Percentiles rank a stretch among this genome's conserved stretches.
phyloP scores from a whole-genome alignment of 1,140 invertebrate genomes.

The Aleiodes sp. region DNA sequence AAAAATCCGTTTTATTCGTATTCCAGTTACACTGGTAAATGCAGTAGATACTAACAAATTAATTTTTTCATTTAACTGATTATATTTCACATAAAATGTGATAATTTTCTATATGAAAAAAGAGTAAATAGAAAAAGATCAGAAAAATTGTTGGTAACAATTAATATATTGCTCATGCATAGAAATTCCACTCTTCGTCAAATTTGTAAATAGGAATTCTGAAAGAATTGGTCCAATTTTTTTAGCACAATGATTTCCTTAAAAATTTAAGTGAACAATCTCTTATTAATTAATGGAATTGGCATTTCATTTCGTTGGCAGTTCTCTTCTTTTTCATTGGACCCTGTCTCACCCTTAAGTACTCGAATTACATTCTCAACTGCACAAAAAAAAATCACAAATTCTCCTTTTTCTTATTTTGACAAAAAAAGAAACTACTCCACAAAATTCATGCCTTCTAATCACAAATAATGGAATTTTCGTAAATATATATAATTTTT shows the following conservation, averaged over 20 bases:
- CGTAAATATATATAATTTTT: conserved; percentile 31
- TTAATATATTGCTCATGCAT: conserved; percentile 4
- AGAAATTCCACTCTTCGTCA: conserved; percentile 8
- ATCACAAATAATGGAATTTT: conserved; percentile 36
- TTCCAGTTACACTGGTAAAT: conserved; percentile 5
- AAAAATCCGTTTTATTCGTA: neutral
- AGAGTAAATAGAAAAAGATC: neutral
- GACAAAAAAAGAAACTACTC: neutral
- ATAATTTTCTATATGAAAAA: too few relatives aligned
- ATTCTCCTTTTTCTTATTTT: neutral
- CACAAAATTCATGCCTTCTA: neutral
- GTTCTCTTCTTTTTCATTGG: neutral
- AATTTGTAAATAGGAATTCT: neutral
- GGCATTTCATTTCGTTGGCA: neutral
- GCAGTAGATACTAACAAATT: conserved; percentile 1
- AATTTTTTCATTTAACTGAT: neutral
- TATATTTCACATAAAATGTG: neutral
- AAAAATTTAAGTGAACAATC: neutral
- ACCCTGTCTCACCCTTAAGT: conserved; percentile 4
- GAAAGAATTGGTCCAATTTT: conserved; percentile 8
- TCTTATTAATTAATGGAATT: neutral
- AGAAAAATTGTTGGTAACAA: conserved; percentile 15
- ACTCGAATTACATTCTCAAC: too few relatives aligned
- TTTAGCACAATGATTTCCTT: neutral
- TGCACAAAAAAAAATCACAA: too few relatives aligned